Base-by-base conservation (phyloP, 2,888 invertebrate genomes). In the Mythimna vitellina region DNA sequence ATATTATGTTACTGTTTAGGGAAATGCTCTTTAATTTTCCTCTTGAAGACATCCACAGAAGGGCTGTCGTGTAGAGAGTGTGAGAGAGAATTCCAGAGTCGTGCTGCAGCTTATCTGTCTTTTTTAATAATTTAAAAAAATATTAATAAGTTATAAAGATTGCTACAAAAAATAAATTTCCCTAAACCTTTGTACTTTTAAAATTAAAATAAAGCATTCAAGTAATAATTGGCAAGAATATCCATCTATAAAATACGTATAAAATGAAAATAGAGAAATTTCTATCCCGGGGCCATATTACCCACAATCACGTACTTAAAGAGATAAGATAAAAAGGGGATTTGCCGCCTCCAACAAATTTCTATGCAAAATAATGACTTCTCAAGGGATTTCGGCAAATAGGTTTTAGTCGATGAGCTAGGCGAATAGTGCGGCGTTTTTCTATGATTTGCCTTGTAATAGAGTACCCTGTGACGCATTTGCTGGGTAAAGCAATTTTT, bases 291-390 rank as follows among this genome's bases (percentile, higher is more conserved):
- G 51, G 38, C 76, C 58, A 71, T 73, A 76, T 82, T 80, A 68
- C 68, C 85, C 81, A 73, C 73, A 81, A 85, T 83, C 85, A 83
- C 76, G 81, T 80, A 66, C 70, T 83, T 72, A 77, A 76, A 72
- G 61, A 76, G 80, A 85, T 85, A 83, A 84, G 77, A 85, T 85
- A 71, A 83, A 83, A 62, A 53, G 61, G 71, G 71, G 76, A 74
- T 82, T 81, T 81, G 68, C 70, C 70, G 85, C 77, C 81, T 81
- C 63, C 71, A 81, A 83, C 76, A 84, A 83, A 82, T 85, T 82
- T 82, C 85, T 81, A 84, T 84, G 85, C 85, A 82, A 85, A 84
- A 85, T 85, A 80, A 82, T 76, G 78, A 80, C 69, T 72, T 69
- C 85, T 83, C 73, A 58, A 81, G 82, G 83, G 85, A 82, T 82